Base-by-base conservation (phyloP, 2,113 vertebrate genomes). In the Vidua macroura region DNA sequence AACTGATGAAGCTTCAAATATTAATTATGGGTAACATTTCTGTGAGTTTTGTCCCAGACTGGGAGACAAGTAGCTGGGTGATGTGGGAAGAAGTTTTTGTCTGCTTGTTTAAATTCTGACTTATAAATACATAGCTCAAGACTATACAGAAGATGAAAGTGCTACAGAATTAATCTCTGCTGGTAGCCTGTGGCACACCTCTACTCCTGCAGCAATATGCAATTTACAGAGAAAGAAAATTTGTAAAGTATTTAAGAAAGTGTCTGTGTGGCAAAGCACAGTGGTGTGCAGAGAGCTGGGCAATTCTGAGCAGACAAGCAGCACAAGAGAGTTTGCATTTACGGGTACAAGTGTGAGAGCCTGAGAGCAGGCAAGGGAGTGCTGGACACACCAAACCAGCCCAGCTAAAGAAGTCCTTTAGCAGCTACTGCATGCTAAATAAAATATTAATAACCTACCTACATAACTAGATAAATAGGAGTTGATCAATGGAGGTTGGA, bases 71-170 rank as follows among this genome's bases (percentile, higher is more conserved):
- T 21, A 74, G 6, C 8, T 63, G 5, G 1, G 10, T 2, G 2
- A 9, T 28, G 11, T 3, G 3, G 6, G 2, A 6, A 4, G 2
- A 22, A 23, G 1, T 6, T 9, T 48, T 63, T 51, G 10, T 41
- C 27, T 22, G 12, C 16, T 70, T 60, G 15, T 39, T 87, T 80
- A 74, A 75, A 62, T 58, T 52, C 37, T 90, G 49, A 28, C 16
- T 72, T 64, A 66, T 31, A 33, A 62, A 52, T 21, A 88, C 5
- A 30, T 14, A 21, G 37, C 30, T 83, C 77, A 33, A 49, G 12
- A 5, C 28, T 46, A 9, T 3, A 51, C 0, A 88, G 33, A 69
- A 76, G 44, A 53, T 1, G 2, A 18, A 58, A 60, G 51, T 16
- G 21, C 13, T 62, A 19, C 30, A 84, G 60, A 88, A 73, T 30